phyloP scores from a whole-genome alignment of 2,797 vertebrate species.

The Manis javanica region DNA sequence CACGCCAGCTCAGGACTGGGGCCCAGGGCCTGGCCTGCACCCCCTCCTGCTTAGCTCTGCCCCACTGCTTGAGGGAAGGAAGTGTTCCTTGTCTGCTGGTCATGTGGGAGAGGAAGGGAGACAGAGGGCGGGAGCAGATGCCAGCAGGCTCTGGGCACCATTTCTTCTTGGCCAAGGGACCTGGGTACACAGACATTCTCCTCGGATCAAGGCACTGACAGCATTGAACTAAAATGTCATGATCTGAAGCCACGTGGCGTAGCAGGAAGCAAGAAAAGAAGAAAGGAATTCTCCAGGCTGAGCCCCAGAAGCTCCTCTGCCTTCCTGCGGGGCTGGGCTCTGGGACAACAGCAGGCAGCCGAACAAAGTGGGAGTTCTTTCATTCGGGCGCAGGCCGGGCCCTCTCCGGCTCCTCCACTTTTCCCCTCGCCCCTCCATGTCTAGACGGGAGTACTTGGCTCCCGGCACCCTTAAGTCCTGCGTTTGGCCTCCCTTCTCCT shows the following conservation, averaged over 20 bases:
- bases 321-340: not conserved
- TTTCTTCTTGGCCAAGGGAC: slow-evolving; percentile 70
- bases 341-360: not conserved
- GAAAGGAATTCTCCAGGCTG: not conserved
- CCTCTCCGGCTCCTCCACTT: not conserved
- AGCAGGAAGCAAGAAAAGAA: slow-evolving; percentile 58
- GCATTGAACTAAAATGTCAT: slow-evolving; percentile 64
- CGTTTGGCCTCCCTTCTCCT: not conserved
- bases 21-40: not conserved
- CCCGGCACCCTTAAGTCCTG: not conserved
- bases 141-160: slow-evolving; percentile 47
- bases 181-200: slow-evolving; percentile 60
- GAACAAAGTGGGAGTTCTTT: slow-evolving; percentile 25
- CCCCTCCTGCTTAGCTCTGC: not conserved
- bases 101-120: slow-evolving; percentile 14
- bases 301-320: not conserved
- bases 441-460: slow-evolving; percentile 2
- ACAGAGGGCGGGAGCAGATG: slow-evolving; percentile 3
- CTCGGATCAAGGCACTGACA: slow-evolving; percentile 70
- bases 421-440: not conserved
- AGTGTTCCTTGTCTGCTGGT: slow-evolving; percentile 7
- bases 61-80: not conserved
- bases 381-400: not conserved
- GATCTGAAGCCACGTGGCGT: not conserved
- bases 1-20: not conserved